These are phyloP conservation scores for Ectemnius lituratus DNA, from an alignment of 2,888 invertebrate genomes.

Conservation along the genomic window DNA sequence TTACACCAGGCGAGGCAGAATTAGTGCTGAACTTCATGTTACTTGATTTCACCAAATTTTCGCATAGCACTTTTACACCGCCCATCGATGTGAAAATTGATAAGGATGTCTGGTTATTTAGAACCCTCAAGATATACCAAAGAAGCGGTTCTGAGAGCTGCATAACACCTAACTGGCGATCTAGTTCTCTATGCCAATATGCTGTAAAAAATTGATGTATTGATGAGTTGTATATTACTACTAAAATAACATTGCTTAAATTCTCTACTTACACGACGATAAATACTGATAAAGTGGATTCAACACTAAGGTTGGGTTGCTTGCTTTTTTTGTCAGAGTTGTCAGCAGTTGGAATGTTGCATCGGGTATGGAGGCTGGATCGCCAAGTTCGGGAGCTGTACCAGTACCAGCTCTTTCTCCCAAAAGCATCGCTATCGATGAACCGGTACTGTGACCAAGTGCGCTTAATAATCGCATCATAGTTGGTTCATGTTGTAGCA, in stretches of 20 bases:
- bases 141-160: constrained; percentile 92
- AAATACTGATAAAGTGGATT: constrained; percentile 84
- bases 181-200: constrained; percentile 64
- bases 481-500: constrained; percentile 87
- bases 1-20: constrained; percentile 79
- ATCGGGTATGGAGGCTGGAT: constrained; percentile 89
- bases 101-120: constrained; percentile 88
- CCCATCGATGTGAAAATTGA: constrained; percentile 87
- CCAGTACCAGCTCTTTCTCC: constrained; percentile 78
- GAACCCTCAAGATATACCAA: constrained; percentile 88
- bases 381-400: constrained; percentile 78
- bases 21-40: constrained; percentile 77
- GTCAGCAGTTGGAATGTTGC: constrained; percentile 92
- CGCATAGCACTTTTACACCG: constrained; percentile 86
- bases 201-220: constrained; percentile 55
- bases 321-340: constrained; percentile 87
- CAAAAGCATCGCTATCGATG: constrained; percentile 84
- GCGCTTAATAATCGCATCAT: constrained; percentile 91
- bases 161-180: constrained; percentile 75
- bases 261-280: constrained; percentile 71
- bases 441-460: constrained; percentile 87
- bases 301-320: constrained; percentile 87
- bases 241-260: constrained; percentile 68
- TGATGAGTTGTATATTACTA: constrained; percentile 1
- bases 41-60: constrained; percentile 83